phyloP scores from a whole-genome alignment of 2,113 vertebrate species.

The Eleginops maclovinus region DNA sequence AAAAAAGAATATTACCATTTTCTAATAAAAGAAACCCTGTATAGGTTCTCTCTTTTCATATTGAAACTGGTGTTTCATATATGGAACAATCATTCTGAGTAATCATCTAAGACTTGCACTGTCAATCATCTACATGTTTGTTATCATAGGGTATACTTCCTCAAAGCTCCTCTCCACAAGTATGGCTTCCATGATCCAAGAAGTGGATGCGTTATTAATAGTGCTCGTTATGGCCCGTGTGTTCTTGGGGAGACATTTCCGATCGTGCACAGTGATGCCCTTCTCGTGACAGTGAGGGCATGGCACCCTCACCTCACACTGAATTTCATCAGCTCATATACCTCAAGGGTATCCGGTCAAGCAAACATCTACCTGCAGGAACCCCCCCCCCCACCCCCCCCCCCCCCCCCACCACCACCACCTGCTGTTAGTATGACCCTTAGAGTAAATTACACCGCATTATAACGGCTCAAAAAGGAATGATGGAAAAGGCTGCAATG shows the following conservation, averaged over 20 bases:
- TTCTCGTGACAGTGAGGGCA: slow-evolving; percentile 30
- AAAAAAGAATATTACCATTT: neutral
- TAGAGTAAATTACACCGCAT: slow-evolving; percentile 13
- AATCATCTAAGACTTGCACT: neutral
- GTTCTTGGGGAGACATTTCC: slow-evolving; percentile 46
- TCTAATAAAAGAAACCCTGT: neutral
- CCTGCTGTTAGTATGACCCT: slow-evolving; percentile 29
- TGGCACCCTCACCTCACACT: neutral
- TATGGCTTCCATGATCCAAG: slow-evolving; percentile 20
- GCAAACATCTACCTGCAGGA: slow-evolving; percentile 25
- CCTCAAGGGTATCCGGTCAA: slow-evolving; percentile 19
- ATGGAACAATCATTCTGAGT: neutral
- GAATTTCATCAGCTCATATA: slow-evolving; percentile 34
- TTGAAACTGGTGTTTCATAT: neutral
- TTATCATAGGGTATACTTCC: neutral
- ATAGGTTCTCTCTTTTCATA: slow-evolving; percentile 1
- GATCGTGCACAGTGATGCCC: slow-evolving; percentile 17
- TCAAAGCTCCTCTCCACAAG: too few relatives aligned
- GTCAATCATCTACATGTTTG: neutral
- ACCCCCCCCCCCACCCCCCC: neutral
- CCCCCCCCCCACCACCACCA: neutral
- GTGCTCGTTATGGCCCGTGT: slow-evolving; percentile 25
- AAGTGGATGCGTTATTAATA: slow-evolving; percentile 38
- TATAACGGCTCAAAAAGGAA: slow-evolving; percentile 25
- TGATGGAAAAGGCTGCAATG: slow-evolving; percentile 33